phyloP scores from a whole-genome alignment of 2,113 vertebrate species.

The Heloderma charlesbogerti region DNA sequence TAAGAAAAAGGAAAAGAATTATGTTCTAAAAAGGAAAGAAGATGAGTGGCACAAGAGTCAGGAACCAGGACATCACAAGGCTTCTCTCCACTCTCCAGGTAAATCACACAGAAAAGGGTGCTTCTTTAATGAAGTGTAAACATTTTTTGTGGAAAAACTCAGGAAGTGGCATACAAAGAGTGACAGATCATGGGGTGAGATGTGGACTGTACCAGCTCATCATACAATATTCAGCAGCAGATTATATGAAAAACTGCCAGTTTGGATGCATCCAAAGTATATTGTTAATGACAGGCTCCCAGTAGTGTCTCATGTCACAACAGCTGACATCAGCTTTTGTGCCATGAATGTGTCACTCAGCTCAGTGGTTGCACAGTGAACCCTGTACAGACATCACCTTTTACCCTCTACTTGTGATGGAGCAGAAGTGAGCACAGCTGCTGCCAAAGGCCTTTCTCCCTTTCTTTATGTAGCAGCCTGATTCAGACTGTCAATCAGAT shows the following conservation, averaged over 20 bases:
- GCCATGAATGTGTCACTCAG: not conserved
- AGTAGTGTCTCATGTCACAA: not conserved
- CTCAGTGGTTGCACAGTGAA: not conserved
- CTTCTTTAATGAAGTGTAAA: not conserved
- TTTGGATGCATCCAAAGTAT: not conserved
- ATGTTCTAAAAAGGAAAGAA: not conserved
- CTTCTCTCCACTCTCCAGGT: not conserved
- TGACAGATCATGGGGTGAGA: not conserved
- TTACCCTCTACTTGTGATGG: not conserved
- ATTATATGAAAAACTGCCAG: not conserved
- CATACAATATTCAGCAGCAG: not conserved
- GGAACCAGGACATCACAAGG: not conserved
- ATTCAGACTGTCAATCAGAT: not conserved
- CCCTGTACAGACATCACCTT: not conserved
- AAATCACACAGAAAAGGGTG: not conserved
- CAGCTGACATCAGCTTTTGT: slow-evolving; percentile 1
- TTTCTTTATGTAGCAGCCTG: not conserved
- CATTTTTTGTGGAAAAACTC: not conserved
- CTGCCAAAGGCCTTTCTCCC: not conserved
- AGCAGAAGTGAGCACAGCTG: not conserved
- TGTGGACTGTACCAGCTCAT: not conserved
- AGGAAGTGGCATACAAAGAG: not conserved
- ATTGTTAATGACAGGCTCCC: not conserved
- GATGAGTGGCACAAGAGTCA: not conserved
- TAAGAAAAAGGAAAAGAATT: not conserved